Evolutionary conservation across 2,797 vertebrate genomes (phyloP), one percentile per base, ranked within the genome.

Genomic region (Pagetopsis macropterus): DNA sequence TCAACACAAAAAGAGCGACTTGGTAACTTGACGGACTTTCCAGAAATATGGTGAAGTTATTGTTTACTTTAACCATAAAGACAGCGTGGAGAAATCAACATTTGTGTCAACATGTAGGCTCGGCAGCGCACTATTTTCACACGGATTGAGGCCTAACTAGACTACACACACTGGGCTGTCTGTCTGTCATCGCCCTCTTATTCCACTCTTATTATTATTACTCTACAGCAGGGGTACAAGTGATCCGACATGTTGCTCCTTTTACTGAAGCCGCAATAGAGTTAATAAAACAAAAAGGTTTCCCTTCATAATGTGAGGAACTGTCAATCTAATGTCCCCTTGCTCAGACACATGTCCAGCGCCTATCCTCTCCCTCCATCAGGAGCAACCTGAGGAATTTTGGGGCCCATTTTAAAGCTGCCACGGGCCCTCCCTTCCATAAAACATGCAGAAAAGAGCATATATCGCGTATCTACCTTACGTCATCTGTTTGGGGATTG

Each of bases 401-500:
- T 64, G 79, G 72, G 78, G 79, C 81, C 78, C 72, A 3, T 79
- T 79, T 83, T 72, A 65, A 73, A 85, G 73, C 89, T 63, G 82
- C 84, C 79, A 70, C 1, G n/a, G 51, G 51, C 67, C 62, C 65
- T 48, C 31, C 11, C 13, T 56, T 41, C 37, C 63, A 61, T 60
- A 55, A 83, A 81, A 78, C 49, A 63, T 0, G 17, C 63, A n/a
- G 56, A 55, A 56, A 52, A 67, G 61, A 50, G 50, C 59, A 44
- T 27, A 68, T 43, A 23, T 33, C 1, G 3, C 12, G 49, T 37
- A 27, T 75, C 81, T 61, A 52, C 31, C 1, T 67, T 58, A 72
- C 14, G n/a, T 77, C 75, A 66, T 70, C 40, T 16, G 43, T 44
- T 52, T 59, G 54, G 68, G 72, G 70, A 62, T 9, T 19, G 45